A percentile compares a stretch with the other conserved stretches of the same genome.
phyloP scores from a whole-genome alignment of 2,797 vertebrate species.

The Neoniphon sammara region DNA sequence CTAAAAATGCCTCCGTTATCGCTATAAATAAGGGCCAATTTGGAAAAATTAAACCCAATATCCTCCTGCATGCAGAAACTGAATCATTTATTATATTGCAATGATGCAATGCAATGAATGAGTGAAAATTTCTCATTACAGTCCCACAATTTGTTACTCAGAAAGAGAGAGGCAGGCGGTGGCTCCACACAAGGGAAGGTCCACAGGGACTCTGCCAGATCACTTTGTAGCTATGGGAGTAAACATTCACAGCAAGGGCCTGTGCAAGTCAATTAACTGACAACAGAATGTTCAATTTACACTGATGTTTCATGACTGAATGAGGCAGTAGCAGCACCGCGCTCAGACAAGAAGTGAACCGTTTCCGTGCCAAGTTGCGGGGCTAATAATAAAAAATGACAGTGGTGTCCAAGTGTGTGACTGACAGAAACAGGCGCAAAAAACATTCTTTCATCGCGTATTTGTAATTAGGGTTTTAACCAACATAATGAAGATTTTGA shows the following conservation, averaged over 20 bases:
- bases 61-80: not conserved
- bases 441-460: constrained; percentile 14
- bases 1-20: not conserved
- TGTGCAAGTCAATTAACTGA: constrained; percentile 4
- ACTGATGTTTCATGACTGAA: not conserved
- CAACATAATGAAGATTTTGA: constrained; percentile 22
- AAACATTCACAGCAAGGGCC: not conserved
- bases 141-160: not conserved
- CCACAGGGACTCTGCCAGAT: not conserved
- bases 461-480: constrained; percentile 33
- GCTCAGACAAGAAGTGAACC: not conserved
- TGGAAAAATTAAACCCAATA: too few species aligned
- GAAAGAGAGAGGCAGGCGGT: not conserved
- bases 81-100: not conserved
- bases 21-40: too few species aligned
- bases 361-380: not conserved
- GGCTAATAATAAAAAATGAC: not conserved
- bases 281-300: not conserved
- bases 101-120: constrained; percentile 1
- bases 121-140: not conserved
- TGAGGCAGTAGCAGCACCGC: too few species aligned
- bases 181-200: not conserved
- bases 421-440: not conserved
- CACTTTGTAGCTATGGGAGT: not conserved
- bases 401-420: not conserved